Evolutionary conservation across 2,888 invertebrate species (phyloP).

Genomic region (Meliscaeva auricollis): DNA sequence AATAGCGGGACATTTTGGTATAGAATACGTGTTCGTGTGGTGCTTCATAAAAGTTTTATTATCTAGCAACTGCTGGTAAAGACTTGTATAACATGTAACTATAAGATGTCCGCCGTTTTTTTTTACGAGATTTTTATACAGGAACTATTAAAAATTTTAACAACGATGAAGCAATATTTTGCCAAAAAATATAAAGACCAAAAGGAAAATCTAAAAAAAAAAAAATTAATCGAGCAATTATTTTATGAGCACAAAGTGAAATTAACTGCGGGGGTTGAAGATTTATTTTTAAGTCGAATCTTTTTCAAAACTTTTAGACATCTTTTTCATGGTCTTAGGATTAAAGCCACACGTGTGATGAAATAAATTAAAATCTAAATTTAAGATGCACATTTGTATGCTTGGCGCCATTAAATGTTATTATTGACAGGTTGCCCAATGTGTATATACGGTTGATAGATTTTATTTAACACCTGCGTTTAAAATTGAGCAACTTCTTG

Average conservation of each 20-base stretch:
- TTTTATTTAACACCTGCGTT: neutral
- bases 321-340: neutral
- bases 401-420: neutral
- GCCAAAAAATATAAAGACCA: neutral
- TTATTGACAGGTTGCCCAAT: neutral
- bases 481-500: neutral
- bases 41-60: constrained; percentile 7
- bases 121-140: neutral
- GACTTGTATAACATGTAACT: too few species aligned
- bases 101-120: neutral
- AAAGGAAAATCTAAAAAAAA: neutral
- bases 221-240: constrained; percentile 9
- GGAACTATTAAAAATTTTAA: neutral
- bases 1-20: constrained; percentile 16
- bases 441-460: too few species aligned
- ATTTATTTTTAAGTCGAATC: constrained; percentile 16
- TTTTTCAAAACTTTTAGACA: neutral
- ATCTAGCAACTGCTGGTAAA: neutral
- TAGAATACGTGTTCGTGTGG: neutral
- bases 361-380: constrained; percentile 6
- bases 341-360: neutral
- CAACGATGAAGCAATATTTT: neutral
- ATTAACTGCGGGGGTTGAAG: constrained; percentile 6
- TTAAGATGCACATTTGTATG: neutral
- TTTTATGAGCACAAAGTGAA: constrained; percentile 23